A percentile compares a stretch with the other conserved stretches of the same genome.
Conservation (phyloP, 1,140 invertebrate genomes). For the Dendroctonus valens region DNA sequence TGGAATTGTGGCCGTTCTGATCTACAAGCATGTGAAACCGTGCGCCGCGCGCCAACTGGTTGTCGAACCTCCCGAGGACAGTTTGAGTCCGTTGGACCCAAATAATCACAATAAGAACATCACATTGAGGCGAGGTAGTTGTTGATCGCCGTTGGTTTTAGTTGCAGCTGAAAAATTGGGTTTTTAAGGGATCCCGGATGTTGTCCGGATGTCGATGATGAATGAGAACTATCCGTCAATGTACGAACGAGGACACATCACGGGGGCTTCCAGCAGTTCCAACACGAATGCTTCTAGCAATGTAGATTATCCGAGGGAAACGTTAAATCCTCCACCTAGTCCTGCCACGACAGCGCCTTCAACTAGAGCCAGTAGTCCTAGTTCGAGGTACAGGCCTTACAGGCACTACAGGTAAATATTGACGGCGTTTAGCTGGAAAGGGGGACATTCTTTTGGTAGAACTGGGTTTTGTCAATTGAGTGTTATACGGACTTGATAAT, state of each 20-base stretch:
- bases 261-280: constrained; percentile 73
- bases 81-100: constrained; percentile 43
- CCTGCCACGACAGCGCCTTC: constrained; percentile 71
- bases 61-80: constrained; percentile 54
- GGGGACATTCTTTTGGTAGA: no score
- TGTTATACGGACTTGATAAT: no score
- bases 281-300: constrained; percentile 57
- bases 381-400: constrained; percentile 24
- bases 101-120: constrained; percentile 38
- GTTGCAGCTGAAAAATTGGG: not conserved
- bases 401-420: constrained; percentile 57
- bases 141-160: not conserved
- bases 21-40: constrained; percentile 17
- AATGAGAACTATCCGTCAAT: constrained; percentile 62
- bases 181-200: constrained; percentile 53
- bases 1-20: not conserved
- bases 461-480: no score
- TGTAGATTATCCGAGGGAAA: constrained; percentile 72
- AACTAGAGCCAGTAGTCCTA: constrained; percentile 53
- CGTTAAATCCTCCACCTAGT: constrained; percentile 85
- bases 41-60: constrained; percentile 17
- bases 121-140: constrained; percentile 37
- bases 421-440: not conserved
- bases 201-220: constrained; percentile 64
- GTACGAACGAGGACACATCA: constrained; percentile 78